phyloP scores from a whole-genome alignment of 2,797 vertebrate genomes.

The Serranus cabrilla region DNA sequence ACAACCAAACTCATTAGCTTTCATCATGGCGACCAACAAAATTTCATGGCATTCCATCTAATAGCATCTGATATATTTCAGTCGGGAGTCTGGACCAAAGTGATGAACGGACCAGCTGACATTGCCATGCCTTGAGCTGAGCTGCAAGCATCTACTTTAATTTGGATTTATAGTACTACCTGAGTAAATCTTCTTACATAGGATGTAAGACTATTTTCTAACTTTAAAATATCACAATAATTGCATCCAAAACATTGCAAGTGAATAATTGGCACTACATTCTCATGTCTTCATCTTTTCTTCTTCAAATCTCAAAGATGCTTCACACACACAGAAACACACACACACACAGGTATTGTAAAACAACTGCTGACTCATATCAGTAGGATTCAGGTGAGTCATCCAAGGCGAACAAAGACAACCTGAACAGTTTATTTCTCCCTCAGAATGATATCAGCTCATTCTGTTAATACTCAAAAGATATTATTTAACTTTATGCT shows the following conservation, averaged over 20 bases:
- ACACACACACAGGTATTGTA: conserved; percentile 8
- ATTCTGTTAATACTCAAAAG: not conserved
- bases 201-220: not conserved
- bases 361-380: conserved; percentile 41
- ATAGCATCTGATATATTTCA: not conserved
- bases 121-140: no score
- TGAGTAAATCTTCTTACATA: not conserved
- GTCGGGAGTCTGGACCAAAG: not conserved
- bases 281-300: not conserved
- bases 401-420: conserved; percentile 11
- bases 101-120: not conserved
- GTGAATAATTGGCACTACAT: no score
- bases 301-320: not conserved
- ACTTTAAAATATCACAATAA: no score
- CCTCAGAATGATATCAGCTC: not conserved
- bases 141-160: not conserved
- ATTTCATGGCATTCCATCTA: not conserved
- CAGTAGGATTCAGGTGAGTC: conserved; percentile 35
- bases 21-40: not conserved
- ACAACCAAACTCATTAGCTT: not conserved
- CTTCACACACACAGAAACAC: not conserved
- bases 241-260: no score
- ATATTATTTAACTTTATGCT: not conserved
- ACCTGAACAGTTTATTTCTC: not conserved
- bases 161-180: not conserved